Evolutionary conservation across 2,113 vertebrate genomes (phyloP).

Genomic region (Ptilorrhoa leucosticta): DNA sequence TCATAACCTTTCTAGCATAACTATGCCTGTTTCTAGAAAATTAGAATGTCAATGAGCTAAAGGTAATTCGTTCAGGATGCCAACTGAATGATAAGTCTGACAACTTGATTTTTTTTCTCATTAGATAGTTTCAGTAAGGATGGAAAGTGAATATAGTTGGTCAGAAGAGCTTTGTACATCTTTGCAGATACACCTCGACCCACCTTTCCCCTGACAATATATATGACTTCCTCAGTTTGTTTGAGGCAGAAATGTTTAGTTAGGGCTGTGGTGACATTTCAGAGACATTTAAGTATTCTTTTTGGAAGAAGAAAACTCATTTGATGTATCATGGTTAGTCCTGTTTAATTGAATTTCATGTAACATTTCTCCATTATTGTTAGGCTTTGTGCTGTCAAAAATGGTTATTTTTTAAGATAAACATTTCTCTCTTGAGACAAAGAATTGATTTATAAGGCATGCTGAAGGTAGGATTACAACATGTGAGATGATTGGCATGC

Average conservation of each 20-base stretch:
- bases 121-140: constrained; percentile 8
- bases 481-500: neutral
- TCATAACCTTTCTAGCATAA: constrained; percentile 51
- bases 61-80: constrained; percentile 46
- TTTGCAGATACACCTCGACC: neutral
- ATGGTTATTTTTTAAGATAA: neutral
- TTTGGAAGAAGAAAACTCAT: neutral
- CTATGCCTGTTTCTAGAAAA: constrained; percentile 61
- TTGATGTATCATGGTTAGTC: neutral
- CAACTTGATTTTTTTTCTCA: neutral
- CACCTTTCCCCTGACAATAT: neutral
- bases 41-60: constrained; percentile 63
- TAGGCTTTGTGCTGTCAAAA: neutral
- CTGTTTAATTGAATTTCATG: constrained; percentile 15
- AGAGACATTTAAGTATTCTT: neutral
- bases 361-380: neutral
- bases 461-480: neutral
- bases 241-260: neutral
- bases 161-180: neutral
- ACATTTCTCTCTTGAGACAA: neutral
- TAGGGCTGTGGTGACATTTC: neutral
- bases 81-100: neutral
- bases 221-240: neutral
- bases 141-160: neutral
- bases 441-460: neutral